These are phyloP conservation scores for Caloenas nicobarica DNA, from an alignment of 2,113 vertebrate species.

Conservation along the genomic window DNA sequence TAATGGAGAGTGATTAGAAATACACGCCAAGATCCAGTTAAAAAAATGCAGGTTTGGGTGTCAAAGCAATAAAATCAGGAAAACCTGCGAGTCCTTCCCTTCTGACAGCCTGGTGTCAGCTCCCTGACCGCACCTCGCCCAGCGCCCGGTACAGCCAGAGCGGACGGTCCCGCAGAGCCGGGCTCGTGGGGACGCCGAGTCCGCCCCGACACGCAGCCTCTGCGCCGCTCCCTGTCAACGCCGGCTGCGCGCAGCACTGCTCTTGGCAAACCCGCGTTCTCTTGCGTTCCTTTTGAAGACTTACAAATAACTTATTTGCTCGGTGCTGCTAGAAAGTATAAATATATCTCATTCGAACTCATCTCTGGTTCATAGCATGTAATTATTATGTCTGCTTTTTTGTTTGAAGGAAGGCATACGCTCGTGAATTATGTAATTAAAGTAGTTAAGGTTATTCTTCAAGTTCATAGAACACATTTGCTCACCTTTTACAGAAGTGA, in stretches of 20 bases:
- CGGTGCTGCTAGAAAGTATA: background rate
- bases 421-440: background rate
- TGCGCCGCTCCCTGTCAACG: background rate
- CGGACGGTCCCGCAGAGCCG: background rate
- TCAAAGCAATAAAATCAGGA: background rate
- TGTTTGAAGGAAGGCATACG: background rate
- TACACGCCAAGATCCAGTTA: background rate
- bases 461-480: background rate
- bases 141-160: too few relatives aligned
- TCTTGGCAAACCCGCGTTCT: fast-evolving
- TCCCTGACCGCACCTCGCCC: background rate
- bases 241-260: fast-evolving
- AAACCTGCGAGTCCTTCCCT: background rate
- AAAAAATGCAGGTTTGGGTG: background rate
- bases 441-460: background rate
- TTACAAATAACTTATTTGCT: background rate
- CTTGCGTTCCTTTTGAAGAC: background rate
- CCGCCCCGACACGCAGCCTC: background rate
- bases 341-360: background rate
- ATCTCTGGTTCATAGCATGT: background rate
- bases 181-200: background rate
- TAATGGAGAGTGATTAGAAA: background rate
- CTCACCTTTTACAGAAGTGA: background rate
- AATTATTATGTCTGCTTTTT: background rate
- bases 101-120: fast-evolving